Conservation (phyloP, 2,888 invertebrate genomes). For the Monopis laevigella region DNA sequence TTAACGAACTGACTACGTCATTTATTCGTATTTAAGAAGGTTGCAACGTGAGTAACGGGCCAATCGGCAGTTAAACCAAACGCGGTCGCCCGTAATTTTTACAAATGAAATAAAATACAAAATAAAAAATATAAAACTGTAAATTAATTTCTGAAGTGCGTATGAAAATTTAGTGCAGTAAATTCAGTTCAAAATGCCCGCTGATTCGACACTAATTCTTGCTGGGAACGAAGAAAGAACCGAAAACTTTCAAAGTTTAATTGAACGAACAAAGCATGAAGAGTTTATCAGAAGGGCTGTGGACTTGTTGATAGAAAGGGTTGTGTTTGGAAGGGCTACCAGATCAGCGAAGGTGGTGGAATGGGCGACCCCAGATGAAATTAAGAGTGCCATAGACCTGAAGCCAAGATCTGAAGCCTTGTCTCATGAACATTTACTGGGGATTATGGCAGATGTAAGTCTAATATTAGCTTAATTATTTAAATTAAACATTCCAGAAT, state of each 20-base stretch:
- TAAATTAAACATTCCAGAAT: background rate
- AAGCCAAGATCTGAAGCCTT: slow-evolving; percentile 66
- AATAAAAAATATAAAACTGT: background rate
- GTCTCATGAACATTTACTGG: slow-evolving; percentile 73
- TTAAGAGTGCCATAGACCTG: slow-evolving; percentile 74
- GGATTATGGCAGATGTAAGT: slow-evolving; percentile 75
- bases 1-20: slow-evolving; percentile 47
- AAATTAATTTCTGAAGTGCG: background rate
- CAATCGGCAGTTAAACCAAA: slow-evolving; percentile 40
- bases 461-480: slow-evolving; percentile 12
- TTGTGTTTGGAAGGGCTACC: slow-evolving; percentile 78
- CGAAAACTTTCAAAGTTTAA: slow-evolving; percentile 64
- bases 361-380: slow-evolving; percentile 80
- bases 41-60: slow-evolving; percentile 35
- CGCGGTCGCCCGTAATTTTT: slow-evolving; percentile 38
- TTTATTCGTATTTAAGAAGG: slow-evolving; percentile 56
- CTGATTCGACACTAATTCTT: slow-evolving; percentile 52
- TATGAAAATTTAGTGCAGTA: background rate
- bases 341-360: slow-evolving; percentile 80
- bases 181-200: slow-evolving; percentile 39
- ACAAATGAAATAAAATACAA: background rate
- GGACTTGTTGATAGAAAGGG: slow-evolving; percentile 77
- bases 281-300: slow-evolving; percentile 76
- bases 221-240: slow-evolving; percentile 34
- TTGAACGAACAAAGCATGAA: slow-evolving; percentile 73